Percentiles rank a stretch among this genome's conserved stretches.
These are phyloP conservation scores for Papilio machaon DNA, from an alignment of 1,140 invertebrate species.

Conservation along the genomic window DNA sequence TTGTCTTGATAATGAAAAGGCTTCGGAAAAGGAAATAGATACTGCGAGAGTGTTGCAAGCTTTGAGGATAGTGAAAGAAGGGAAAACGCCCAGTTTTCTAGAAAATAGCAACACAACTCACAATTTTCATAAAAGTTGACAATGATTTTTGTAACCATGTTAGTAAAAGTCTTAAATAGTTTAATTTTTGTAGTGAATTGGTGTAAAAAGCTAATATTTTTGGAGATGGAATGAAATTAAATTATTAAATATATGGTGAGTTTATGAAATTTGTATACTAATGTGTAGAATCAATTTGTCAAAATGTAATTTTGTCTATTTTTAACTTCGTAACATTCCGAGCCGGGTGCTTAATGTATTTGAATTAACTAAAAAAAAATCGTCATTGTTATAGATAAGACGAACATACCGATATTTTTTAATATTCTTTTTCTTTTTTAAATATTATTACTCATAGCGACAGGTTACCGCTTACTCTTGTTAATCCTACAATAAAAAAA, in stretches of 20 bases:
- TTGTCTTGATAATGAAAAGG: constrained; percentile 92
- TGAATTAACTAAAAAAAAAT: constrained; percentile 12
- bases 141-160: constrained; percentile 37
- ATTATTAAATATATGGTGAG: background rate
- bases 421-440: too few species aligned
- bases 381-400: too few species aligned
- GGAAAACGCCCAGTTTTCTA: constrained; percentile 76
- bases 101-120: constrained; percentile 71
- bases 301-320: background rate
- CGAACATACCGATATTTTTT: too few species aligned
- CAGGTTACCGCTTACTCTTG: background rate
- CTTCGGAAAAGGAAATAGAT: constrained; percentile 94
- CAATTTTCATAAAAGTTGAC: constrained; percentile 74
- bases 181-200: background rate
- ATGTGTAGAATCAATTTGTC: background rate
- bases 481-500: background rate
- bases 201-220: constrained; percentile 9
- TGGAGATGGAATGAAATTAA: background rate
- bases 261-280: constrained; percentile 22
- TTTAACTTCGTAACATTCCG: constrained; percentile 17
- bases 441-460: background rate
- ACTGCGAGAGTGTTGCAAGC: constrained; percentile 95
- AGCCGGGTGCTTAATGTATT: constrained; percentile 17
- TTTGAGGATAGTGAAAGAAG: constrained; percentile 84
- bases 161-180: background rate